Evolutionary conservation across 2,888 invertebrate species (phyloP).

Genomic region (Hemicrepidius hirtus): DNA sequence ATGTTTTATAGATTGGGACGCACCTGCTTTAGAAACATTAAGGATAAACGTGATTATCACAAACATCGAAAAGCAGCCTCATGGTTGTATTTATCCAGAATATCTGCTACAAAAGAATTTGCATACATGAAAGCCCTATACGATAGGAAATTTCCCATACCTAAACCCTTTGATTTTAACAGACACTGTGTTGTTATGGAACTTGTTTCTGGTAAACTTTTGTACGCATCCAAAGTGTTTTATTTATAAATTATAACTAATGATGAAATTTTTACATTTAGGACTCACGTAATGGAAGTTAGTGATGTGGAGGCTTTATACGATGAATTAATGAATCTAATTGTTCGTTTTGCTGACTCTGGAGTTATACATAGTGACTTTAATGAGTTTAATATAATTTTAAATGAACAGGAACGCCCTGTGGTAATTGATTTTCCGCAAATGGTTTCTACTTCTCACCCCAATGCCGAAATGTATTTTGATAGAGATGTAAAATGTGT

Average conservation of each 20-base stretch:
- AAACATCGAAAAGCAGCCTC: constrained; percentile 91
- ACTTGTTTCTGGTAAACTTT: constrained; percentile 86
- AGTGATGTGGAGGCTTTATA: constrained; percentile 86
- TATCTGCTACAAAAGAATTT: constrained; percentile 98
- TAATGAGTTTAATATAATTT: constrained; percentile 99
- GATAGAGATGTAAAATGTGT: constrained; percentile 96
- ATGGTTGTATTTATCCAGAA: constrained; percentile 96
- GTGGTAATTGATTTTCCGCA: constrained; percentile 98
- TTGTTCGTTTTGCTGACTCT: constrained; percentile 91
- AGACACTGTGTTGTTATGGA: constrained; percentile 98
- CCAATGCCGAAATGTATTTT: constrained; percentile 95
- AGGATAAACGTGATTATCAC: constrained; percentile 97
- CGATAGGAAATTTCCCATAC: constrained; percentile 94
- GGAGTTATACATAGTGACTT: constrained; percentile 99
- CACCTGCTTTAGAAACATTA: constrained; percentile 96
- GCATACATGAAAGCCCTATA: constrained; percentile 97
- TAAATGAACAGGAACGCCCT: constrained; percentile 85
- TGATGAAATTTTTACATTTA: constrained; percentile 63
- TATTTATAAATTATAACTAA: background rate
- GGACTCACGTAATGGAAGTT: constrained; percentile 78
- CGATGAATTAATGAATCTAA: constrained; percentile 94
- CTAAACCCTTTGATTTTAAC: constrained; percentile 95
- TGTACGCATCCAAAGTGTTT: constrained; percentile 74
- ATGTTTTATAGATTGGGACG: constrained; percentile 84
- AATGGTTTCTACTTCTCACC: constrained; percentile 96